Conservation (phyloP, 2,797 vertebrate species). For the Clarias pachynema region DNA sequence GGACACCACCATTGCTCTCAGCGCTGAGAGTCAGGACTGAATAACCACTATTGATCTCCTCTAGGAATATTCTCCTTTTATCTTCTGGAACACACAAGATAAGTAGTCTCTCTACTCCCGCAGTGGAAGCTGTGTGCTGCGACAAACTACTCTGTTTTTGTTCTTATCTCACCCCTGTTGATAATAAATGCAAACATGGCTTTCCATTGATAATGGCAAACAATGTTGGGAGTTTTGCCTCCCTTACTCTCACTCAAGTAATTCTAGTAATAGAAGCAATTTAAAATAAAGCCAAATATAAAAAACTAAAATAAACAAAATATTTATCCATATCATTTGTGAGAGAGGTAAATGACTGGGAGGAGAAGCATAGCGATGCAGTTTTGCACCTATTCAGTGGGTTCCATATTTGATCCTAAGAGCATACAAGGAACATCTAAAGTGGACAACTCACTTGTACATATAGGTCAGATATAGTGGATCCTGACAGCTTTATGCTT, state of each 20-base stretch:
- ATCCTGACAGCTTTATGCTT: background rate
- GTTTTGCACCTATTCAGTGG: slow-evolving; percentile 73
- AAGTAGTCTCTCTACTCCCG: slow-evolving; percentile 63
- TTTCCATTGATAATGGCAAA: slow-evolving; percentile 63
- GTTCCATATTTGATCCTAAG: slow-evolving; percentile 75
- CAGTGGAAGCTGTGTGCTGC: slow-evolving; percentile 51
- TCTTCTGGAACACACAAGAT: slow-evolving; percentile 64
- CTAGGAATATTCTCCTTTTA: slow-evolving; percentile 80
- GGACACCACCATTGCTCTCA: slow-evolving; percentile 73
- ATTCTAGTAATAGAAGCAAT: slow-evolving; percentile 31
- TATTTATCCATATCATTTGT: slow-evolving; percentile 33
- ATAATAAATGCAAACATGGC: slow-evolving; percentile 67
- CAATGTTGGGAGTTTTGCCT: slow-evolving; percentile 70
- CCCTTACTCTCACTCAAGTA: slow-evolving; percentile 34
- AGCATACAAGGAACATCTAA: slow-evolving; percentile 33
- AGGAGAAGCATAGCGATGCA: slow-evolving; percentile 62
- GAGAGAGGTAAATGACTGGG: slow-evolving; percentile 55
- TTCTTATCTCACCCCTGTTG: slow-evolving; percentile 63
- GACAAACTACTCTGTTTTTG: slow-evolving; percentile 68
- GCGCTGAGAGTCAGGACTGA: slow-evolving; percentile 73
- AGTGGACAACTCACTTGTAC: background rate
- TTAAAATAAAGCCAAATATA: slow-evolving; percentile 66
- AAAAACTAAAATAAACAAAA: slow-evolving; percentile 36
- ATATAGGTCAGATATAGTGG: slow-evolving; percentile 5
- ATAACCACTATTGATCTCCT: slow-evolving; percentile 81